Conservation (phyloP, 2,113 vertebrate genomes). For the Engraulis encrasicolus region DNA sequence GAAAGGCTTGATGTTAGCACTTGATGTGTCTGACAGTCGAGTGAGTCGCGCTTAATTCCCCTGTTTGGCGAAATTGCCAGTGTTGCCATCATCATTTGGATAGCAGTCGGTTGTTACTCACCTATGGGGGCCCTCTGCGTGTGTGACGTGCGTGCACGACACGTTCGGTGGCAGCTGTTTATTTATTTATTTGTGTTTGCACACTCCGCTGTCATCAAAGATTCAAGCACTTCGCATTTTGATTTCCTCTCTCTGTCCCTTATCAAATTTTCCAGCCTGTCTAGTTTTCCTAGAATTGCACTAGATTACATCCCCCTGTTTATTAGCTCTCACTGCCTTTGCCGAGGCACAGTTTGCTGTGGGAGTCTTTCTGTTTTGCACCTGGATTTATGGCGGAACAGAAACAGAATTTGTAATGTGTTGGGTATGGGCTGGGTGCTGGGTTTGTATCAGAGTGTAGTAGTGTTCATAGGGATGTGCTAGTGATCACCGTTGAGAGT, state of each 20-base stretch:
- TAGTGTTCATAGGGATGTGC: background rate
- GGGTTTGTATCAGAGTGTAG: background rate
- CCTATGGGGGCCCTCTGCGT: too few species aligned
- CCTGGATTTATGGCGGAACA: background rate
- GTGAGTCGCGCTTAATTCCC: constrained; percentile 39
- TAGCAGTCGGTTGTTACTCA: background rate
- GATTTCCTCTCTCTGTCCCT: background rate
- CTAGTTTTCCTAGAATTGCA: background rate
- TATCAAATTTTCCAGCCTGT: too few species aligned
- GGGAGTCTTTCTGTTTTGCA: background rate
- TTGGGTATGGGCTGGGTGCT: background rate
- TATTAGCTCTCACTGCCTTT: background rate
- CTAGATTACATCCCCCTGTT: background rate
- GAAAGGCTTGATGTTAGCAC: constrained; percentile 42
- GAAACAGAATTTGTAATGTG: background rate
- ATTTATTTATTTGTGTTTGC: constrained; percentile 17
- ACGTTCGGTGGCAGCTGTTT: background rate
- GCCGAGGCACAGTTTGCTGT: background rate
- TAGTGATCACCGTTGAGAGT: too few species aligned
- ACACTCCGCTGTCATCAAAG: constrained; percentile 17
- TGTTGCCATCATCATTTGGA: constrained; percentile 9
- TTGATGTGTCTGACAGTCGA: constrained; percentile 39
- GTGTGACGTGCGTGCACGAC: too few species aligned
- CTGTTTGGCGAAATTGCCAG: constrained; percentile 44
- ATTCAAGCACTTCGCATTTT: background rate